Evolutionary conservation across 2,113 vertebrate genomes (phyloP).

Genomic region (Balaeniceps rex): DNA sequence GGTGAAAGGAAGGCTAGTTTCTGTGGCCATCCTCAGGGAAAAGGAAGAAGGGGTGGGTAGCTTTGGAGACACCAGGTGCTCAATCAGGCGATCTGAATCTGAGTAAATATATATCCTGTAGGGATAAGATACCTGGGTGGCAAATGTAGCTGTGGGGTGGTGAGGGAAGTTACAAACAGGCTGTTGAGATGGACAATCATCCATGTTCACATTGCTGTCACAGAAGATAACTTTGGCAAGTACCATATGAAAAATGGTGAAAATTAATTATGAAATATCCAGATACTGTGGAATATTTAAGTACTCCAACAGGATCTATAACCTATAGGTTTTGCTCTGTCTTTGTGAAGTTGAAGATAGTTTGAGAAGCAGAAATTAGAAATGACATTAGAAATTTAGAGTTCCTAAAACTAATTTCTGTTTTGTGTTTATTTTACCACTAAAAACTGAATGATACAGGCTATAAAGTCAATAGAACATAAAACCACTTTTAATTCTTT

Average conservation of each 20-base stretch:
- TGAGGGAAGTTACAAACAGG: neutral
- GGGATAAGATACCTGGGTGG: neutral
- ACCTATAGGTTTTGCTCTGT: neutral
- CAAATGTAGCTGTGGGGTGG: neutral
- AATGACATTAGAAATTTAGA: neutral
- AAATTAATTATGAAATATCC: neutral
- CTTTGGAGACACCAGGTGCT: neutral
- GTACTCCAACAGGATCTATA: neutral
- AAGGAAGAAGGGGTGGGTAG: neutral
- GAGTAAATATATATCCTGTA: neutral
- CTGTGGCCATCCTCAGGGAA: neutral
- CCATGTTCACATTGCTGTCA: neutral
- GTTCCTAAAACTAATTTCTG: neutral
- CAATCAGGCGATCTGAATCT: neutral
- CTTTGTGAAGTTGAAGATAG: neutral
- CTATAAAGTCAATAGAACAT: neutral
- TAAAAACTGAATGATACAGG: neutral
- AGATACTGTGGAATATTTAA: neutral
- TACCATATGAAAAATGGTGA: neutral
- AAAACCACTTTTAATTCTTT: neutral
- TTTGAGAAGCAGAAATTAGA: neutral
- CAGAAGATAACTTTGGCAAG: neutral
- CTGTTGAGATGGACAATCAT: neutral
- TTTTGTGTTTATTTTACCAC: neutral
- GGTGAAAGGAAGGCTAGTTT: neutral